These are phyloP conservation scores for Dyspetes luteomarginatus DNA, from an alignment of 2,888 invertebrate species.

Conservation along the genomic window DNA sequence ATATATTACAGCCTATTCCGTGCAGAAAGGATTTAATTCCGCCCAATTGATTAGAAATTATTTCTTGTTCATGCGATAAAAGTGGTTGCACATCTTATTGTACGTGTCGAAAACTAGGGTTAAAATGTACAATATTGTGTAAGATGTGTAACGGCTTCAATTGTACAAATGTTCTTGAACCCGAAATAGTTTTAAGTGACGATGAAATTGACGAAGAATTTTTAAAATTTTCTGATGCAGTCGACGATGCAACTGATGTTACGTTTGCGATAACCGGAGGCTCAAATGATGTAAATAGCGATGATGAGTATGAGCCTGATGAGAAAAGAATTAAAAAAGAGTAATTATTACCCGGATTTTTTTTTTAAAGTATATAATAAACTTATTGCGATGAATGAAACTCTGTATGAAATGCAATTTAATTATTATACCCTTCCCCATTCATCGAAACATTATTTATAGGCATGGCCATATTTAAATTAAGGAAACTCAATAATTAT, in stretches of 20 bases:
- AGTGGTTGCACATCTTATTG: neutral
- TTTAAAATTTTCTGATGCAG: neutral
- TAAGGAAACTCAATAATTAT: neutral
- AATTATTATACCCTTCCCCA: too few species aligned
- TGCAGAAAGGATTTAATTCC: neutral
- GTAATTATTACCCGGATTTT: neutral
- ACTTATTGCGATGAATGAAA: too few species aligned
- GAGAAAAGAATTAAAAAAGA: neutral
- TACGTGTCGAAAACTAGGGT: neutral
- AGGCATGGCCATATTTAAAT: too few species aligned
- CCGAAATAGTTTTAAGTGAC: neutral
- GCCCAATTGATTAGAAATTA: neutral
- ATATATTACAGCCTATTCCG: neutral
- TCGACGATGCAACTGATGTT: neutral
- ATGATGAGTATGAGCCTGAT: neutral
- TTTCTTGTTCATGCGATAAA: neutral
- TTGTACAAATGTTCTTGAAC: neutral
- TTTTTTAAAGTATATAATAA: too few species aligned
- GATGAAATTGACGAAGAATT: neutral
- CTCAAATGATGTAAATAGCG: too few species aligned
- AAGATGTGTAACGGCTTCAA: neutral
- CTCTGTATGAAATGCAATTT: too few species aligned
- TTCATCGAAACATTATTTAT: too few species aligned
- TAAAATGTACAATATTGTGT: neutral
- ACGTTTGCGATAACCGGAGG: constrained; percentile 12